phyloP scores from a whole-genome alignment of 2,797 vertebrate species.

The Ctenosaura bakeri region DNA sequence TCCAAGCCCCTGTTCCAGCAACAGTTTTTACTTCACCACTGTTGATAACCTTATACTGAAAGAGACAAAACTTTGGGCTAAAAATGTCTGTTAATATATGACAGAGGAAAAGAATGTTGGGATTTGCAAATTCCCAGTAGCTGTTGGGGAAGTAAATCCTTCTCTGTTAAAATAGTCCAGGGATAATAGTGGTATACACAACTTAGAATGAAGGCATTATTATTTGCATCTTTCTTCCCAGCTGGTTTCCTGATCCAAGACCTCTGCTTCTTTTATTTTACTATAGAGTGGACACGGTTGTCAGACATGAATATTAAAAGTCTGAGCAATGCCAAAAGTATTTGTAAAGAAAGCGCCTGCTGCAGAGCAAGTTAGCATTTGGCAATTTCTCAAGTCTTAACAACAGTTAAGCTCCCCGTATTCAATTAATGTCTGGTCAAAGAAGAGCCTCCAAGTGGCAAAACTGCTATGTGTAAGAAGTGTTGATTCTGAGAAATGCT shows the following conservation, averaged over 20 bases:
- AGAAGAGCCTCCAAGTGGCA: not conserved
- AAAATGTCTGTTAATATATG: not conserved
- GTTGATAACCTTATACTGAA: not conserved
- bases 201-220: not conserved
- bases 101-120: not conserved
- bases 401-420: not conserved
- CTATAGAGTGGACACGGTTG: not conserved
- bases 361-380: slow-evolving; percentile 45
- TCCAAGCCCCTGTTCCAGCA: too few relatives aligned
- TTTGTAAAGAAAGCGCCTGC: not conserved
- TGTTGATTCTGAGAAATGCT: not conserved
- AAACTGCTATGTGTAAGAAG: not conserved
- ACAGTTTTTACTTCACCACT: not conserved
- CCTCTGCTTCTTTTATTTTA: not conserved
- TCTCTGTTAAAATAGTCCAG: not conserved
- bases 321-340: slow-evolving; percentile 27
- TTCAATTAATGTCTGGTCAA: not conserved
- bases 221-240: not conserved
- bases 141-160: not conserved
- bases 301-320: not conserved
- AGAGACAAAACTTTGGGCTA: not conserved
- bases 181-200: slow-evolving; percentile 35
- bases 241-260: not conserved
- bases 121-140: not conserved
- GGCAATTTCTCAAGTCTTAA: slow-evolving; percentile 19